Conservation (phyloP, 2,797 vertebrate species). For the Buphagus erythrorhynchus region DNA sequence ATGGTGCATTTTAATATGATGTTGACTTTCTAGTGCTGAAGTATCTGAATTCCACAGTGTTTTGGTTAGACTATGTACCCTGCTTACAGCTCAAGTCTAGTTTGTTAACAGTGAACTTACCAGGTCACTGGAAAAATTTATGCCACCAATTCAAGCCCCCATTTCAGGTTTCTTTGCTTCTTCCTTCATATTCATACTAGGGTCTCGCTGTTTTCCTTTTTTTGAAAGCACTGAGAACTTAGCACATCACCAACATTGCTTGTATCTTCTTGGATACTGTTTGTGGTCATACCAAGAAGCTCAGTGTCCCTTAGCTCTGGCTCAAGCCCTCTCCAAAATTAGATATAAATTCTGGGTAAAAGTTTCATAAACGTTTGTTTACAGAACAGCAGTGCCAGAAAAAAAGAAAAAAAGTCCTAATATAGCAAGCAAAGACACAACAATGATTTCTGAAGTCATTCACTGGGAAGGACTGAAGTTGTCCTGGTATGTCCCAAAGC, state of each 20-base stretch:
- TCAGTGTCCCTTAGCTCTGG: not conserved
- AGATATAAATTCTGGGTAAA: not conserved
- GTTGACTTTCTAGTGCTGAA: not conserved
- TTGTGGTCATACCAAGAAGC: not conserved
- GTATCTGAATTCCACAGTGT: not conserved
- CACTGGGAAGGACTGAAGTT: not conserved
- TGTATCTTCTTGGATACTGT: not conserved
- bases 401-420: not conserved
- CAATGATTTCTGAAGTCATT: not conserved
- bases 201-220: accelerated
- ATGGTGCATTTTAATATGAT: not conserved
- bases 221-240: not conserved
- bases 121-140: not conserved
- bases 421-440: not conserved
- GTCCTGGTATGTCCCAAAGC: not conserved
- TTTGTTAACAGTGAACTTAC: not conserved
- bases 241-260: not conserved
- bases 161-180: not conserved
- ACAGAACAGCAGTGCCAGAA: not conserved
- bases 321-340: not conserved
- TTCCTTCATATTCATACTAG: not conserved
- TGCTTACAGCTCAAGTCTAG: not conserved
- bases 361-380: not conserved
- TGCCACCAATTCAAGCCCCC: not conserved
- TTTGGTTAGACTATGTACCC: not conserved